Evolutionary conservation across 2,113 vertebrate species (phyloP), one percentile per base, ranked within the genome.

Genomic region (Meles meles): DNA sequence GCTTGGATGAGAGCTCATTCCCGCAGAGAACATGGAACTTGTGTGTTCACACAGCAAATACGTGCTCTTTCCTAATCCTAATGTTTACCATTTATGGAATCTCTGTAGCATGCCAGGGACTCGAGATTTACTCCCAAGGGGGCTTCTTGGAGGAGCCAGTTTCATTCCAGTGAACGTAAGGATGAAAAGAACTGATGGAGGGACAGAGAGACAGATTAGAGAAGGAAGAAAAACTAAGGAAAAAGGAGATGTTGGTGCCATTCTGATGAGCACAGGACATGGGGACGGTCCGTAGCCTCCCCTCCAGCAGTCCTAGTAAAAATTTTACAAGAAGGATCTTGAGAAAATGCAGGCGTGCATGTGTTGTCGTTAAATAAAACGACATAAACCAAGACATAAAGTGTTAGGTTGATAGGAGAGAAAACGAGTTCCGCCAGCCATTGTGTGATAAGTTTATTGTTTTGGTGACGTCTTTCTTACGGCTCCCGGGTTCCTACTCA

Each of bases 41-140:
- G 7, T 11, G 27, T 7, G 23, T 23, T 44, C 37, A 39, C 14
- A 13, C 52, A 44, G 23, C 57, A 61, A 81, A 76, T 8, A 3
- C 1, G 0, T 31, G 18, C 10, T 29, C 44, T 79, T 57, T 47
- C 9, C 31, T 72, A 17, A 20, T 17, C 18, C 20, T 34, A 23
- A 25, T 15, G 31, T 29, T 25, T 39, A 0, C 2, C 12, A 2
- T n/a, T 63, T 27, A 3, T n/a, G n/a, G 3, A n/a, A 37, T 42
- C 6, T 79, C 31, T 49, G 69, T 59, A 7, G 25, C 6, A 1
- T 18, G 3, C 18, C 18, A 3, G 47, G 21, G 47, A 31, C 3
- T 65, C 27, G 21, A 13, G 7, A 21, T 76, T 76, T 49, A 15
- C 34, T 87, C 90, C 15, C 13, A 0, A 37, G 29, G 12, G 31